A percentile compares a stretch with the other conserved stretches of the same genome.
phyloP scores from a whole-genome alignment of 1,140 invertebrate genomes.

The Drosophila aff. region DNA sequence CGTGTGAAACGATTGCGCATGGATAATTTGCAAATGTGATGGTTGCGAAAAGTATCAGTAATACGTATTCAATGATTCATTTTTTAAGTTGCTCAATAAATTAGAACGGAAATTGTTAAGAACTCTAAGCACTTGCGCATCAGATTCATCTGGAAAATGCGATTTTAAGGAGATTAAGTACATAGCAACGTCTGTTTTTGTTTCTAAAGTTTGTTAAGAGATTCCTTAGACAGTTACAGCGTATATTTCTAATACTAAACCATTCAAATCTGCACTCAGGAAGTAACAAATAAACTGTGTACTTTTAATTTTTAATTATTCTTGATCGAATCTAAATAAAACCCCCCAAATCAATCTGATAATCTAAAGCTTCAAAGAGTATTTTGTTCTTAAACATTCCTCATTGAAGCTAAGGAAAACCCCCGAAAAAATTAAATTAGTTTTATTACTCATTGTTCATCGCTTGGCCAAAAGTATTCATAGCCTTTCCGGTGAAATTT shows the following conservation, averaged over 20 bases:
- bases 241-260: too few relatives aligned
- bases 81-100: neutral
- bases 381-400: neutral
- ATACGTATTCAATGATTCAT: neutral
- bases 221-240: too few relatives aligned
- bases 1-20: slow-evolving; percentile 42
- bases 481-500: neutral
- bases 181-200: neutral
- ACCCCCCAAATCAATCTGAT: neutral
- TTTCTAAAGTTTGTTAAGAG: too few relatives aligned
- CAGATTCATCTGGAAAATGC: neutral
- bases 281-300: too few relatives aligned
- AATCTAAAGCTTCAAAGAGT: neutral
- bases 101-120: neutral
- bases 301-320: neutral
- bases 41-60: slow-evolving; percentile 2
- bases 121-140: too few relatives aligned
- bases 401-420: neutral
- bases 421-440: neutral
- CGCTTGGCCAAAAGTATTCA: neutral
- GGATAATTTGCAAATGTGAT: neutral
- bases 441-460: neutral
- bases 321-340: neutral
- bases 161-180: neutral
- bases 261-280: too few relatives aligned